Evolutionary conservation across 1,140 invertebrate species (phyloP).

Genomic region (Drosophila simulans): DNA sequence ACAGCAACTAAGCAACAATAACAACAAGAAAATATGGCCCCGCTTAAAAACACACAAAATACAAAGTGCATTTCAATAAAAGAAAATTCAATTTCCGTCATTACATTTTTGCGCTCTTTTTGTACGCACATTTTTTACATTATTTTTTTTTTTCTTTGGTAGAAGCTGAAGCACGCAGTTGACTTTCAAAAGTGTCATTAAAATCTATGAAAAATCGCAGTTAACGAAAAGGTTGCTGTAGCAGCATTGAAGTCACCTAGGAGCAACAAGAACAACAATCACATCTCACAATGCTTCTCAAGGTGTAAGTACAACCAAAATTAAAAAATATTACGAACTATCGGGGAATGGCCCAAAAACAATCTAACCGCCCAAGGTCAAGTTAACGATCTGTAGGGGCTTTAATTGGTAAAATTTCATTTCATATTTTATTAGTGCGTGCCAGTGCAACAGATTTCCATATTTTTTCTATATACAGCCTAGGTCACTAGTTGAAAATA

Average conservation of each 20-base stretch:
- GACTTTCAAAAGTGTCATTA: constrained; percentile 77
- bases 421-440: no score
- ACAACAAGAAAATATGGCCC: constrained; percentile 21
- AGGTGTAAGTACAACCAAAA: constrained; percentile 60
- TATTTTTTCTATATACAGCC: no score
- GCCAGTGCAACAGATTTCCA: no score
- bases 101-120: constrained; percentile 17
- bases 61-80: constrained; percentile 46
- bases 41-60: constrained; percentile 7
- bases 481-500: neutral
- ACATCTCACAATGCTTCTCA: constrained; percentile 64
- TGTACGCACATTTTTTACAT: constrained; percentile 29
- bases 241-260: constrained; percentile 35
- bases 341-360: neutral
- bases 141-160: constrained; percentile 28
- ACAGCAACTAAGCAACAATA: constrained; percentile 24
- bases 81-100: constrained; percentile 39
- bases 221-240: constrained; percentile 32
- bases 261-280: constrained; percentile 22
- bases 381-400: constrained; percentile 1
- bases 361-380: constrained; percentile 30
- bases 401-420: neutral
- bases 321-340: neutral
- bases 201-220: constrained; percentile 45
- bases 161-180: constrained; percentile 57